Evolutionary conservation across 2,113 vertebrate genomes (phyloP).

Genomic region (Petromus typicus): DNA sequence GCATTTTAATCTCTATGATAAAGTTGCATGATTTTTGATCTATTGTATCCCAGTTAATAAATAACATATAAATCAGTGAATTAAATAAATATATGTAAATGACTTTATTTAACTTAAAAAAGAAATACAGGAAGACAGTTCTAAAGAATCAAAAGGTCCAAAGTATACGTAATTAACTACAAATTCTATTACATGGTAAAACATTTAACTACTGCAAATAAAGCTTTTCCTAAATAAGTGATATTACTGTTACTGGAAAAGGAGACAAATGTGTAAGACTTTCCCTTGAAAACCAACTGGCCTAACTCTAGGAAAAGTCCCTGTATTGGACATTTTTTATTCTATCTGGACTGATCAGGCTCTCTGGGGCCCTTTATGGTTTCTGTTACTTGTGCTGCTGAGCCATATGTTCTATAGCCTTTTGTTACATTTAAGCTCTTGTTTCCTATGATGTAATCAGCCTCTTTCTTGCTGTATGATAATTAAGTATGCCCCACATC

Average conservation of each 20-base stretch:
- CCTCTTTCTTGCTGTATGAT: too few species aligned
- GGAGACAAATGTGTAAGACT: too few species aligned
- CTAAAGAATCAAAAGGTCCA: conserved; percentile 55
- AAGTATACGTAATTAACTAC: conserved; percentile 40
- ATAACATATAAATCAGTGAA: not conserved
- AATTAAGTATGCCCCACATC: too few species aligned
- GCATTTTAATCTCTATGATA: not conserved
- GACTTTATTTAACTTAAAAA: conserved; percentile 64
- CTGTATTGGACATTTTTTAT: too few species aligned
- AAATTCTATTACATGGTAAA: not conserved
- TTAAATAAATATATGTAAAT: not conserved
- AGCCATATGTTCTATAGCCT: too few species aligned
- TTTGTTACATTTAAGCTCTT: too few species aligned
- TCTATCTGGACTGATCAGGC: too few species aligned
- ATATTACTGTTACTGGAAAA: not conserved
- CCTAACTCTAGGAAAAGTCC: too few species aligned
- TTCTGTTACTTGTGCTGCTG: too few species aligned
- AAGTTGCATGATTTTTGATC: not conserved
- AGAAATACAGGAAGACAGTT: conserved; percentile 82
- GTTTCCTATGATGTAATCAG: too few species aligned
- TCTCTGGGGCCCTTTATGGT: too few species aligned
- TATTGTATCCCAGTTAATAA: not conserved
- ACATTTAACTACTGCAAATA: not conserved
- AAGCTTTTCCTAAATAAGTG: not conserved
- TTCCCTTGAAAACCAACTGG: too few species aligned